A percentile compares a stretch with the other conserved stretches of the same genome.
phyloP scores from a whole-genome alignment of 2,113 vertebrate genomes.

The Malurus alboscapulatus region DNA sequence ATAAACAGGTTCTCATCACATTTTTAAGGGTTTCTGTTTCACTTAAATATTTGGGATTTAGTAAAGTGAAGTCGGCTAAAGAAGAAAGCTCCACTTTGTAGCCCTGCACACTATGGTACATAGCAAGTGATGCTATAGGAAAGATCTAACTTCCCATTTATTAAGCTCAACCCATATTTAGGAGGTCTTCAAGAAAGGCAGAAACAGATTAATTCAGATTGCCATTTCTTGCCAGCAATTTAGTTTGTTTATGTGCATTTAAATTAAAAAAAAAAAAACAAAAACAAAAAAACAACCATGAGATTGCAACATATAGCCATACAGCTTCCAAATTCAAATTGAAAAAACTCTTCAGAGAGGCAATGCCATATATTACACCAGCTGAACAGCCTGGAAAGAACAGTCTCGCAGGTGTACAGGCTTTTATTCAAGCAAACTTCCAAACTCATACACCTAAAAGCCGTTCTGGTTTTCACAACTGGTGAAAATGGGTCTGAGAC shows the following conservation, averaged over 20 bases:
- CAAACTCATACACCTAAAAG: neutral
- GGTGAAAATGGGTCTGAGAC: neutral
- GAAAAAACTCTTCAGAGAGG: neutral
- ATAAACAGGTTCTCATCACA: neutral
- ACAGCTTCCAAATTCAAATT: neutral
- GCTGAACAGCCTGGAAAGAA: neutral
- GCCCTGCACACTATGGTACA: neutral
- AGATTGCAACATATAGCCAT: neutral
- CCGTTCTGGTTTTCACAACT: neutral
- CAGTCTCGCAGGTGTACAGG: neutral
- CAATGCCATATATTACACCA: neutral
- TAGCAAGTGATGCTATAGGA: neutral
- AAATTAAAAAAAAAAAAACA: neutral
- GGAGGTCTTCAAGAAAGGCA: neutral
- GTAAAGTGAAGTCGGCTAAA: neutral
- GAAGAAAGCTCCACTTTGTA: neutral
- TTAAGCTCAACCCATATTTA: neutral
- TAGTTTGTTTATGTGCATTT: neutral
- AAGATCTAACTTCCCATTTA: neutral
- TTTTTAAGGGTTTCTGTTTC: neutral
- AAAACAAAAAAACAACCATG: neutral
- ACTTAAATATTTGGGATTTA: neutral
- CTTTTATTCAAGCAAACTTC: neutral
- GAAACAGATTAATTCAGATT: neutral
- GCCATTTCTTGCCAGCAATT: neutral